These are phyloP conservation scores for Tenrec ecaudatus DNA, from an alignment of 2,113 vertebrate genomes.

Conservation along the genomic window DNA sequence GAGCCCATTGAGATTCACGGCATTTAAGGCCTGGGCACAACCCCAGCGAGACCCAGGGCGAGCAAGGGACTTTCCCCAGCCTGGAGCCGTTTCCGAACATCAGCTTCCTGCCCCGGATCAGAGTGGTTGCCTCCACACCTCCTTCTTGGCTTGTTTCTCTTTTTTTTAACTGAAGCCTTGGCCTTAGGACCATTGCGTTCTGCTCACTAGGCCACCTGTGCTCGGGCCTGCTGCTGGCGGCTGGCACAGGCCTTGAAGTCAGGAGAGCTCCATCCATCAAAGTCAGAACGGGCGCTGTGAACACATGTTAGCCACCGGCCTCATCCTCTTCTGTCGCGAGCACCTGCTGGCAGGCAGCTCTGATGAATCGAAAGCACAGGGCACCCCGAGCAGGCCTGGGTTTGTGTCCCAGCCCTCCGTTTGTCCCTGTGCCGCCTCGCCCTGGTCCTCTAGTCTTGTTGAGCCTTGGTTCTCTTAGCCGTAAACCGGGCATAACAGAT, in stretches of 20 bases:
- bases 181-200: not conserved
- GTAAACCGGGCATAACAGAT: not conserved
- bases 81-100: not conserved
- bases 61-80: not conserved
- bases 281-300: not conserved
- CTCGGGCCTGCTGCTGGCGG: not conserved
- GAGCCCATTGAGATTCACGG: not conserved
- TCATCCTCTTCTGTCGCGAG: not conserved
- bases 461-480: not conserved
- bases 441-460: not conserved
- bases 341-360: not conserved
- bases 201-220: not conserved
- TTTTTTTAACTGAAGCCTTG: not conserved
- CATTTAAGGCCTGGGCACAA: not conserved
- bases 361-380: accelerated
- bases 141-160: not conserved
- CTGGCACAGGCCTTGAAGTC: not conserved
- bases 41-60: not conserved
- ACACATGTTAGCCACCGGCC: not conserved
- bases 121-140: not conserved
- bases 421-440: not conserved
- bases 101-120: too few species aligned
- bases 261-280: not conserved
- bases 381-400: not conserved
- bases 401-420: not conserved